Conservation (phyloP, 2,888 invertebrate genomes). For the Diarsia brunnea region DNA sequence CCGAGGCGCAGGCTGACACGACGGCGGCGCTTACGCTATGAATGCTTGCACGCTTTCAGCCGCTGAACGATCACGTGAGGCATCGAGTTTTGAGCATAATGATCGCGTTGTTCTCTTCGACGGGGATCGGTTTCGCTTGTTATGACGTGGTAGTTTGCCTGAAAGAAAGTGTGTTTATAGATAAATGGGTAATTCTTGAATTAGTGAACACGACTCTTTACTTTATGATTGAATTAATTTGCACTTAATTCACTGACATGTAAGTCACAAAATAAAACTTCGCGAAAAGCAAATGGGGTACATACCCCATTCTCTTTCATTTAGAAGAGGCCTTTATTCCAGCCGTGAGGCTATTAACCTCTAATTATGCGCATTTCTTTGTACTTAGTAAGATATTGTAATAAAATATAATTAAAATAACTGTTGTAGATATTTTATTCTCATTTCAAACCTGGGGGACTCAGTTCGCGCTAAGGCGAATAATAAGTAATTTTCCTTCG, state of each 20-base stretch:
- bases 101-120: constrained; percentile 55
- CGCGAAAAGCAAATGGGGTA: too few species aligned
- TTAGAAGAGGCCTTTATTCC: neutral
- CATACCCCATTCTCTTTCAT: too few species aligned
- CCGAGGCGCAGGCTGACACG: constrained; percentile 75
- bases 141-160: constrained; percentile 4
- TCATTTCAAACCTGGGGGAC: neutral
- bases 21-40: constrained; percentile 69
- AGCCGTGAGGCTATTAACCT: too few species aligned
- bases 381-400: neutral
- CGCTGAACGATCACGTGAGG: constrained; percentile 68
- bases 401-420: too few species aligned
- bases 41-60: constrained; percentile 76
- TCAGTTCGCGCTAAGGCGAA: neutral
- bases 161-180: neutral
- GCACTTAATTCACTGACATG: too few species aligned
- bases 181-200: neutral
- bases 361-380: neutral
- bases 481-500: neutral
- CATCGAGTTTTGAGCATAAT: constrained; percentile 63
- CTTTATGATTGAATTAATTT: too few species aligned
- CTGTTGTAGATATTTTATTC: too few species aligned
- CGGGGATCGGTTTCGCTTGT: constrained; percentile 8
- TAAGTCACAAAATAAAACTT: too few species aligned
- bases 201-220: neutral